Evolutionary conservation across 2,797 vertebrate genomes (phyloP).

Genomic region (Eleutherodactylus coqui): DNA sequence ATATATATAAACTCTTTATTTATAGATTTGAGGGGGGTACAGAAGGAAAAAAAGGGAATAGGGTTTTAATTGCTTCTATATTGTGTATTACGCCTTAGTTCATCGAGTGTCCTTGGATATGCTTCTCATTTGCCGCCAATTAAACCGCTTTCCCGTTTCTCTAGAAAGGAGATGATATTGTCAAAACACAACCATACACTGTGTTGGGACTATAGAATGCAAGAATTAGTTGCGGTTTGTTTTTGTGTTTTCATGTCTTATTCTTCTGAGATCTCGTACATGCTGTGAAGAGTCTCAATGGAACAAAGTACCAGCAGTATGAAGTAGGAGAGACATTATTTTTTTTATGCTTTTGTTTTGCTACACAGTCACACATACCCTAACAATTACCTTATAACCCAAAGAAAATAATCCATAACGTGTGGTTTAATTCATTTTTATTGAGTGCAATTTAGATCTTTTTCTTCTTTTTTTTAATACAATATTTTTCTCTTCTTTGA

Average conservation of each 20-base stretch:
- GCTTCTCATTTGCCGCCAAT: neutral
- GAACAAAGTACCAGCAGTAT: neutral
- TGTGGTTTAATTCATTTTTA: constrained; percentile 74
- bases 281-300: neutral
- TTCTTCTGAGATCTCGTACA: constrained; percentile 20
- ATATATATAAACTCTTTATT: too few species aligned
- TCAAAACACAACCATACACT: neutral
- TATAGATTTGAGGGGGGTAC: too few species aligned
- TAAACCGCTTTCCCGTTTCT: neutral
- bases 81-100: neutral
- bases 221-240: neutral
- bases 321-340: neutral
- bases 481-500: constrained; percentile 69
- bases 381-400: neutral
- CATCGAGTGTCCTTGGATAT: neutral
- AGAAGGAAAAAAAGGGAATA: too few species aligned
- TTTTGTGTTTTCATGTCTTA: neutral
- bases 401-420: neutral
- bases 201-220: neutral
- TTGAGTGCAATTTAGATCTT: constrained; percentile 78
- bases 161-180: neutral
- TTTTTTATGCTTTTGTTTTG: neutral
- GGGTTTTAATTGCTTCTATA: too few species aligned
- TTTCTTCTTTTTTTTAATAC: constrained; percentile 72
- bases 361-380: neutral